Conservation (phyloP, 2,888 invertebrate genomes). For the Sepiola atlantica region DNA sequence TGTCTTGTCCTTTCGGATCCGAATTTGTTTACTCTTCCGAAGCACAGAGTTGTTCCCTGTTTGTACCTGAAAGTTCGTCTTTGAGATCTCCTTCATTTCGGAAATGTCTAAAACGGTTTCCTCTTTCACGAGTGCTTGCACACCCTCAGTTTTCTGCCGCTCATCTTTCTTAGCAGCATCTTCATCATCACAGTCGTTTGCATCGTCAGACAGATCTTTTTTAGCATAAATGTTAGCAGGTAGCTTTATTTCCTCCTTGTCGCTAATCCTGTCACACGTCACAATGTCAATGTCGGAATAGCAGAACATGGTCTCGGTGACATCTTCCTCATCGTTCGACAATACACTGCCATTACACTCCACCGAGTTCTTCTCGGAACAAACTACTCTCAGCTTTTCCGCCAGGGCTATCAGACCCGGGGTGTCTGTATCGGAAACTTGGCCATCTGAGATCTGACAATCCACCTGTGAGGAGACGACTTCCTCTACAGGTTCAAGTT, state of each 20-base stretch:
- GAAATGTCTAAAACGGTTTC: neutral
- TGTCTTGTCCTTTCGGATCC: constrained; percentile 4
- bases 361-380: neutral
- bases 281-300: constrained; percentile 39
- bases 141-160: neutral
- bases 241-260: constrained; percentile 34
- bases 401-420: constrained; percentile 17
- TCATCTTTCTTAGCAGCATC: neutral
- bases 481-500: constrained; percentile 33
- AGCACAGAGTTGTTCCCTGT: constrained; percentile 2
- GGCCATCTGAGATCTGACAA: neutral
- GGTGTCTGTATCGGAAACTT: neutral
- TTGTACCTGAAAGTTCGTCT: neutral
- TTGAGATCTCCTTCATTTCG: neutral
- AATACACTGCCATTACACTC: constrained; percentile 34
- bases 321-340: constrained; percentile 34
- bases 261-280: neutral
- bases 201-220: neutral
- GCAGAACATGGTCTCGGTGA: constrained; percentile 33
- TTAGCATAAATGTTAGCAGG: neutral
- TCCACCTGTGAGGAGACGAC: constrained; percentile 10
- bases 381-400: neutral
- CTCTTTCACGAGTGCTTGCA: neutral
- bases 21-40: constrained; percentile 37
- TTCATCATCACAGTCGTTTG: neutral